phyloP scores from a whole-genome alignment of 2,797 vertebrate species.

The Poeciliopsis presidionis region DNA sequence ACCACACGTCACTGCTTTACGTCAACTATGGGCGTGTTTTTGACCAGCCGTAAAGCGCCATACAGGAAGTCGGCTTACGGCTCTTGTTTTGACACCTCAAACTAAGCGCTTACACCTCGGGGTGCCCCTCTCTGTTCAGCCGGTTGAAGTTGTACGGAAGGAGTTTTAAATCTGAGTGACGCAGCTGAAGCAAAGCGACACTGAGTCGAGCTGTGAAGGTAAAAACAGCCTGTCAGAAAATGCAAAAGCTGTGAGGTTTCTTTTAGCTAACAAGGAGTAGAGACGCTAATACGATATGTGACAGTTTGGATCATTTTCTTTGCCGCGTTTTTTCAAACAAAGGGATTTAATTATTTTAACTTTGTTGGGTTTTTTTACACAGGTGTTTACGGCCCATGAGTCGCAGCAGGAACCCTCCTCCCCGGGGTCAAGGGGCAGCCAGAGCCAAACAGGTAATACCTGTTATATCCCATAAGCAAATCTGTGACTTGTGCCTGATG shows the following conservation, averaged over 20 bases:
- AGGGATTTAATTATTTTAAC: background rate
- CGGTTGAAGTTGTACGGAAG: background rate
- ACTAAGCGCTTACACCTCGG: background rate
- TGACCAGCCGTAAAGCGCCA: constrained; percentile 76
- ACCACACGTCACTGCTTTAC: constrained; percentile 53
- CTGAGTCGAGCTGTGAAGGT: constrained; percentile 42
- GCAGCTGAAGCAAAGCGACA: background rate
- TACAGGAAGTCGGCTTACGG: constrained; percentile 74
- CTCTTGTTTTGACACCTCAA: constrained; percentile 56
- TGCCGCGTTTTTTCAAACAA: background rate
- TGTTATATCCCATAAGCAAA: background rate
- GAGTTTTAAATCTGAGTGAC: background rate
- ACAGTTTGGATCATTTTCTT: background rate
- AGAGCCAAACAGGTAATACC: constrained; percentile 82
- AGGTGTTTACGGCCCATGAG: constrained; percentile 67
- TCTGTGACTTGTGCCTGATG: background rate
- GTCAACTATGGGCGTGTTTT: constrained; percentile 48
- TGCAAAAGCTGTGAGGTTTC: background rate
- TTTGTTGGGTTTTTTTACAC: background rate
- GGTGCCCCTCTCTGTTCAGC: background rate
- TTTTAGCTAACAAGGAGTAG: constrained; percentile 21
- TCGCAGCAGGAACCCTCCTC: constrained; percentile 78
- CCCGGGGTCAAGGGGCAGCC: constrained; percentile 82
- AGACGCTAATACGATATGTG: constrained; percentile 6
- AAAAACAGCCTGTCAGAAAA: constrained; percentile 14